Evolutionary conservation across 2,113 vertebrate species (phyloP), one percentile per base, ranked within the genome.

Genomic region (Silurus asotus): DNA sequence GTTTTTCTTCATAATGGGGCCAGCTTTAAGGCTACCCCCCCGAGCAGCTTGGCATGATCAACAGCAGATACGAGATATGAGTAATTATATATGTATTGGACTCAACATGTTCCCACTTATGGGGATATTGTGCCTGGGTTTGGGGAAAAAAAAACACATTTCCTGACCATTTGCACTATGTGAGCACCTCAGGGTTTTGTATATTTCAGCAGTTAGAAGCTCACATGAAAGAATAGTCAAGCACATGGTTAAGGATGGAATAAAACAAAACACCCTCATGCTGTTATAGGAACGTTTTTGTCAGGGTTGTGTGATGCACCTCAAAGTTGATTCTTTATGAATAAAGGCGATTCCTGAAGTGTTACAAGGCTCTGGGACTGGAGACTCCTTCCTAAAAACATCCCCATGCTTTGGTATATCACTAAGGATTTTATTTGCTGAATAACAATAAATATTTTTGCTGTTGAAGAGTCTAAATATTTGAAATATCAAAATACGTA

Each of bases 61-160:
- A 72, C 55, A 81, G 62, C 89, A 78, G 75, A 58, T 78, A 78
- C 8, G 15, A 89, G 84, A 87, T 88, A 84, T 81, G 81, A 88
- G 48, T 70, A 28, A 82, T 89, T 86, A 88, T 48, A 86, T 28
- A 84, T 84, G 70, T 78, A 86, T 77, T 81, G 55, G 23, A 72
- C 51, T 64, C 61, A 62, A 70, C 76, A 53, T 8, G 55, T 51
- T 59, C 77, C 19, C 28, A 5, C 82, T 87, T 48, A 49, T 45
- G 65, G 77, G 53, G 65, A 87, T 76, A 55, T 25, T 59, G 78
- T 55, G 55, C 48, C 2, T 37, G 78, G 56, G 20, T 72, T 79
- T 51, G 28, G 86, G 75, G 64, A 9, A 28, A 79, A 80, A 64
- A 61, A 80, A 83, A 77, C 37, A 74, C 45, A 37, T 5, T 83